Evolutionary conservation across 2,888 invertebrate species (phyloP), one percentile per base, ranked within the genome.

Genomic region (Pachliopta kotzebuea): DNA sequence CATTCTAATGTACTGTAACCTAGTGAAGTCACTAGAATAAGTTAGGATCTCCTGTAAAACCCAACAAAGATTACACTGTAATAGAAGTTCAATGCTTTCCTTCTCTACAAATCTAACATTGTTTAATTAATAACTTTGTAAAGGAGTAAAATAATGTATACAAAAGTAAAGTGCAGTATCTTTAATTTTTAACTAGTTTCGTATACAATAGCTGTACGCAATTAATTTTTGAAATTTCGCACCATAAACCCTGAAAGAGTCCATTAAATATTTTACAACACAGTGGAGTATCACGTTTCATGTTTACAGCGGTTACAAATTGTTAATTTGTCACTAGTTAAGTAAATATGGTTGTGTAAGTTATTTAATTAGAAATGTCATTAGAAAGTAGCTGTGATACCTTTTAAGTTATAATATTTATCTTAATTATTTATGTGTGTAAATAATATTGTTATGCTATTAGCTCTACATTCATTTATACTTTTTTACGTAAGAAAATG

Each of bases 251-350:
- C 7, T 45, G 45, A 45, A 52, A 52, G 53, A 53, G 20, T 18
- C 18, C 42, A 63, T 56, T 53, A 63, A 63, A 63, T 45, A 54
- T 58, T 58, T 63, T 45, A 58, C 53, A 49, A 18, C 45, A 23
- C 26, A 45, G 37, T 21, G 29, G 26, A 52, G 21, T 29, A 63
- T 63, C 57, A 63, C 63, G 63, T 63, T 21, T 55, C 9, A 20
- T 45, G 21, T n/a, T 53, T 57, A 26, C 20, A 42, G 21, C 7
- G n/a, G 20, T 14, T 57, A 52, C 50, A 52, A 57, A 26, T 6
- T 62, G 56, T 52, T 42, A 42, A 52, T 57, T 37, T 31, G 23
- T 24, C 18, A 31, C 24, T 52, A 52, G 57, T 29, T 29, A 11
- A 45, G n/a, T 18, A 45, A 45, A 45, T 45, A 8, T 45, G 18